Percentiles rank a stretch among this genome's conserved stretches.
These are phyloP conservation scores for Aphis craccivora DNA, from an alignment of 1,140 invertebrate genomes.

Conservation along the genomic window DNA sequence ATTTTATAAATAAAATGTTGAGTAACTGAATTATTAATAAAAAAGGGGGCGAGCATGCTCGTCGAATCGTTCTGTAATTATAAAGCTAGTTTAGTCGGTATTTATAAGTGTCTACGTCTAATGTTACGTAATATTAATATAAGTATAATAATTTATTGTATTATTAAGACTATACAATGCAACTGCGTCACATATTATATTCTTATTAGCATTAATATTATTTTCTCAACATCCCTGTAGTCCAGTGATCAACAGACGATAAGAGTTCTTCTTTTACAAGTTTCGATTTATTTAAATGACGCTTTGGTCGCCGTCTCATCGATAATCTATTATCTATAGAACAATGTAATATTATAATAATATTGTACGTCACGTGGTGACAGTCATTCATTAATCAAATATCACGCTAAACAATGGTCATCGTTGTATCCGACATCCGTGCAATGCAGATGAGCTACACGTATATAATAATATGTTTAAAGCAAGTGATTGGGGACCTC, in stretches of 20 bases:
- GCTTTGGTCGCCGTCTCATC: too few relatives aligned
- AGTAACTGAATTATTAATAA: not conserved
- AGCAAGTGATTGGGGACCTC: not conserved
- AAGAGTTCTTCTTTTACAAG: not conserved
- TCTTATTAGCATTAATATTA: not conserved
- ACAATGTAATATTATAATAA: not conserved
- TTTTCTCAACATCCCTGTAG: not conserved
- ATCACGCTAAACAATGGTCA: not conserved
- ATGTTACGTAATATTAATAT: not conserved
- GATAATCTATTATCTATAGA: not conserved
- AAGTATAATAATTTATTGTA: not conserved
- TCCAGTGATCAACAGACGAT: not conserved
- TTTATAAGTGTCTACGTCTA: not conserved
- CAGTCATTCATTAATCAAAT: not conserved
- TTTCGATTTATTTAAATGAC: not conserved
- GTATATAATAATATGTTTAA: not conserved
- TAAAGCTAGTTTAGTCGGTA: not conserved
- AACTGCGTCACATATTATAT: not conserved
- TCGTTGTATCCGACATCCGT: not conserved
- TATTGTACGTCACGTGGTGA: not conserved
- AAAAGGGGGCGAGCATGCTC: too few relatives aligned
- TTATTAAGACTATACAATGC: not conserved
- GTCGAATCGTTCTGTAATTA: too few relatives aligned
- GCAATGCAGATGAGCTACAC: not conserved
- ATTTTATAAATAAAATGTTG: not conserved